Conservation (phyloP, 2,888 invertebrate species). For the Nephrotoma guestfalica region DNA sequence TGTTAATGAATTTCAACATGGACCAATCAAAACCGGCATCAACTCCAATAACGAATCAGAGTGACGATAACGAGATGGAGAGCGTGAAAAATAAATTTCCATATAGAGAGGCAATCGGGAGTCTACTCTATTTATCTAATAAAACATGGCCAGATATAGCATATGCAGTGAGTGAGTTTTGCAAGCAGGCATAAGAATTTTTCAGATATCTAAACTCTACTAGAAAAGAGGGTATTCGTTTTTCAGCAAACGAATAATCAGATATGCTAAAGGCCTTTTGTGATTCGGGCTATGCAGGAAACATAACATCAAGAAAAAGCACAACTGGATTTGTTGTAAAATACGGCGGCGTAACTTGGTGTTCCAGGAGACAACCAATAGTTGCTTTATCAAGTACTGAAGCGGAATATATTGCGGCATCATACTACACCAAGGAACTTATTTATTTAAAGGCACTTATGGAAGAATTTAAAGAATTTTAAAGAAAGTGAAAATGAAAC, state of each 20-base stretch:
- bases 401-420: constrained; percentile 9
- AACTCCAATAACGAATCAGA: neutral
- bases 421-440: neutral
- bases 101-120: neutral
- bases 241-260: neutral
- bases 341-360: constrained; percentile 10
- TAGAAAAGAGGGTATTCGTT: neutral
- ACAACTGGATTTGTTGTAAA: constrained; percentile 10
- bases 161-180: neutral
- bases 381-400: constrained; percentile 10
- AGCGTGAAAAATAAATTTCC: neutral
- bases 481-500: neutral
- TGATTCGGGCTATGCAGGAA: neutral
- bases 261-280: neutral
- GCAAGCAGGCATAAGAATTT: neutral
- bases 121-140: neutral
- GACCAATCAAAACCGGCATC: neutral
- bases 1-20: neutral
- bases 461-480: neutral
- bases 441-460: neutral
- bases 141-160: neutral
- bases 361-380: constrained; percentile 10
- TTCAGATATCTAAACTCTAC: neutral
- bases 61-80: neutral
- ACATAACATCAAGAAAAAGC: constrained; percentile 10